phyloP scores from a whole-genome alignment of 1,140 invertebrate species.

The Plodia interpunctella region DNA sequence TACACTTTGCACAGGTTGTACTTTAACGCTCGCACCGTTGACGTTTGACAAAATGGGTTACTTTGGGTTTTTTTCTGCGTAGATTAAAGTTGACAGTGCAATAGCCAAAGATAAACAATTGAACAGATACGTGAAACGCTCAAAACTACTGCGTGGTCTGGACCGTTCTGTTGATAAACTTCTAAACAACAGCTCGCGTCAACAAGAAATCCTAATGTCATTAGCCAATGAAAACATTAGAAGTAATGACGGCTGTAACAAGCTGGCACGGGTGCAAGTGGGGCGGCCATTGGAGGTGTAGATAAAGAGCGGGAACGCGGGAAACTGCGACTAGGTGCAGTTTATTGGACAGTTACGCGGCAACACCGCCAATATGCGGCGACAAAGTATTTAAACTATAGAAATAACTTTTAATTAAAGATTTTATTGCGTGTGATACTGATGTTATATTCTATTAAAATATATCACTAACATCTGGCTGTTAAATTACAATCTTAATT shows the following conservation, averaged over 20 bases:
- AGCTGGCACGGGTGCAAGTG: neutral
- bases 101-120: no score
- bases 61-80: no score
- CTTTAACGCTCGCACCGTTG: no score
- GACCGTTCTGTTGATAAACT: no score
- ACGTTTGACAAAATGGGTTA: no score
- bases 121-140: no score
- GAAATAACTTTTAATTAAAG: neutral
- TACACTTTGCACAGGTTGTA: no score
- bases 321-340: neutral
- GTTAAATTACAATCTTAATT: no score
- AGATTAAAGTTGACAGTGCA: no score
- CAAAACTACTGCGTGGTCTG: no score
- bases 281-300: neutral
- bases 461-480: neutral
- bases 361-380: constrained; percentile 1
- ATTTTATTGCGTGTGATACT: neutral
- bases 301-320: constrained; percentile 4
- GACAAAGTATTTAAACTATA: neutral
- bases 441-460: neutral
- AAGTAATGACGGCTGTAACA: neutral
- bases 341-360: constrained; percentile 4
- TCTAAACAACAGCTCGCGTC: no score
- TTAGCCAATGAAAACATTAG: constrained; percentile 4
- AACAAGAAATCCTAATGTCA: neutral